phyloP scores from a whole-genome alignment of 2,797 vertebrate species.

The Rhyacichthys aspro region DNA sequence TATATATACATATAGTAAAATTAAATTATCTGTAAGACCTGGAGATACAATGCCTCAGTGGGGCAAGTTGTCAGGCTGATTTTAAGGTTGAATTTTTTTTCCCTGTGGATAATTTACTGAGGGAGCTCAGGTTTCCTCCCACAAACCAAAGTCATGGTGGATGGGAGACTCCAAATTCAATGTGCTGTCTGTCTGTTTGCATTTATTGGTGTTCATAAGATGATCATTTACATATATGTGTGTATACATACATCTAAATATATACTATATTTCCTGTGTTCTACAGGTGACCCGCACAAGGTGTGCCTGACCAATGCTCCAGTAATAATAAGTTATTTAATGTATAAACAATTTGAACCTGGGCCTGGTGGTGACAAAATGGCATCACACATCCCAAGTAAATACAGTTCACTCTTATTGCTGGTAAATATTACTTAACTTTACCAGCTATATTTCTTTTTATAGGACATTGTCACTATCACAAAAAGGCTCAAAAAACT shows the following conservation, averaged over 20 bases:
- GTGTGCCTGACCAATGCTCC: constrained; percentile 10
- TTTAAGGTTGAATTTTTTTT: constrained; percentile 14
- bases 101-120: constrained; percentile 18
- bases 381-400: too few relatives aligned
- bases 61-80: too few relatives aligned
- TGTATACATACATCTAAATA: neutral
- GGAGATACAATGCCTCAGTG: too few relatives aligned
- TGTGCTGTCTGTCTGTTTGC: constrained; percentile 29
- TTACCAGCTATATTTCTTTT: too few relatives aligned
- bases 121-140: constrained; percentile 29
- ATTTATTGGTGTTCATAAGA: constrained; percentile 30
- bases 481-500: neutral
- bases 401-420: too few relatives aligned
- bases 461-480: neutral
- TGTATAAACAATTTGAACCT: too few relatives aligned
- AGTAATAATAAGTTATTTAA: too few relatives aligned
- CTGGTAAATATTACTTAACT: too few relatives aligned
- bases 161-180: constrained; percentile 25
- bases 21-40: too few relatives aligned
- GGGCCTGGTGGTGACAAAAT: too few relatives aligned
- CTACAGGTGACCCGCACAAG: neutral
- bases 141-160: constrained; percentile 27
- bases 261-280: constrained; percentile 32
- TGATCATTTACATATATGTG: neutral
- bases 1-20: too few relatives aligned